phyloP scores from a whole-genome alignment of 2,113 vertebrate species.

The Cranoglanis bouderius region DNA sequence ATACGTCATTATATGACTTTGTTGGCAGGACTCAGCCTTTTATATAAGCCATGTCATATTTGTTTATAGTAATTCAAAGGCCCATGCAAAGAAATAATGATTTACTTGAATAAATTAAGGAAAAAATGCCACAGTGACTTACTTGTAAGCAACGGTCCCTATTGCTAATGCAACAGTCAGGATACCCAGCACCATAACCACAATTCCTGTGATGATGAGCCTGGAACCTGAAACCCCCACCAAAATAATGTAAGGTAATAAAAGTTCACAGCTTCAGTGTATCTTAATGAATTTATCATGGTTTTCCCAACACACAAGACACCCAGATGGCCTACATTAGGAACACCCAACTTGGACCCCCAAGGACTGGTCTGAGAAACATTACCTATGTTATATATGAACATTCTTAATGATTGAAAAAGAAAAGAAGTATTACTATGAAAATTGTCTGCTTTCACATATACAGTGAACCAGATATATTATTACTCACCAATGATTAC shows the following conservation, averaged over 20 bases:
- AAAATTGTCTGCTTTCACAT: neutral
- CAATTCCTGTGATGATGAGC: constrained; percentile 58
- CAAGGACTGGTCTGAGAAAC: neutral
- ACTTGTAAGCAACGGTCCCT: constrained; percentile 78
- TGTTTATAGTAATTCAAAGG: neutral
- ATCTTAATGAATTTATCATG: neutral
- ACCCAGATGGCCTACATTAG: neutral
- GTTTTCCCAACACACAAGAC: neutral
- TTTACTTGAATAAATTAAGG: neutral
- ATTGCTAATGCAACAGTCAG: constrained; percentile 68
- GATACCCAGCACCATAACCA: constrained; percentile 71
- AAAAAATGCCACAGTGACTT: constrained; percentile 50
- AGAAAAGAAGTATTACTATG: neutral
- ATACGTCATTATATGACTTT: too few species aligned
- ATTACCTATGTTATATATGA: neutral
- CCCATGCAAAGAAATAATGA: neutral
- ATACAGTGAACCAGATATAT: neutral
- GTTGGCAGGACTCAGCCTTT: neutral
- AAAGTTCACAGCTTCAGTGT: neutral
- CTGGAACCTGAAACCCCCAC: constrained; percentile 58
- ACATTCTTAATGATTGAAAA: neutral
- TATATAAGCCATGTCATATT: neutral
- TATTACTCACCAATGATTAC: constrained; percentile 69
- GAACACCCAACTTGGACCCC: neutral
- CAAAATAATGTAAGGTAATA: neutral